Percentiles rank a stretch among this genome's conserved stretches.
Evolutionary conservation across 1,140 invertebrate species (phyloP).

Genomic region (Triops longicaudatus): DNA sequence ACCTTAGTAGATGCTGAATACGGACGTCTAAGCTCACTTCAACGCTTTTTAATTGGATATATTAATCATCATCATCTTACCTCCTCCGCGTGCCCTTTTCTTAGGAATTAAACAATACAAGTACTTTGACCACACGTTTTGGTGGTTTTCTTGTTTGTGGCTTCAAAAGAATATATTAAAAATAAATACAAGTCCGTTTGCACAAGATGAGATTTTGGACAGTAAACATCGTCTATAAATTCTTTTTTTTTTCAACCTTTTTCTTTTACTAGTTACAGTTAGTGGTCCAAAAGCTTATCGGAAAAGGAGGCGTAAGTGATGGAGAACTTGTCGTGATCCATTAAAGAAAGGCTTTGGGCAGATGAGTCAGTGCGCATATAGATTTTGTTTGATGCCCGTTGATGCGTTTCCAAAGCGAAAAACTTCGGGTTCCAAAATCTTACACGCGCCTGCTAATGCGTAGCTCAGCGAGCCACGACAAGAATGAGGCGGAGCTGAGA

Average conservation of each 20-base stretch:
- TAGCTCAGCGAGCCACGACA: not conserved
- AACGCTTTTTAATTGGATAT: not conserved
- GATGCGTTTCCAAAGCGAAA: not conserved
- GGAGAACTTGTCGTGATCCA: slow-evolving; percentile 14
- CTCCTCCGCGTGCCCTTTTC: not conserved
- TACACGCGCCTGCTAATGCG: not conserved
- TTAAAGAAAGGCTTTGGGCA: not conserved
- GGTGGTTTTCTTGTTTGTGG: not conserved
- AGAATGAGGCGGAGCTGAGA: not conserved
- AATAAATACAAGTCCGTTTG: not conserved
- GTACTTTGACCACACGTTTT: not conserved
- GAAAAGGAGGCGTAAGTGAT: not conserved
- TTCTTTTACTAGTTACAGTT: not conserved
- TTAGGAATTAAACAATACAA: not conserved
- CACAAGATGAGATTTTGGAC: not conserved
- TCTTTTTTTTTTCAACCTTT: too few relatives aligned
- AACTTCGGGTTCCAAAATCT: not conserved
- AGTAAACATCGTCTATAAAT: not conserved
- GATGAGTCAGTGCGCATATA: slow-evolving; percentile 2
- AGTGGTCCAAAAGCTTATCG: not conserved
- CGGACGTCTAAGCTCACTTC: not conserved
- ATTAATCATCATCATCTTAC: not conserved
- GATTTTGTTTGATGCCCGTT: not conserved
- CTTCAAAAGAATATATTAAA: not conserved
- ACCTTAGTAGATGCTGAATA: not conserved